Evolutionary conservation across 2,888 invertebrate genomes (phyloP), one percentile per base, ranked within the genome.

Genomic region (Ditula angustiorana): DNA sequence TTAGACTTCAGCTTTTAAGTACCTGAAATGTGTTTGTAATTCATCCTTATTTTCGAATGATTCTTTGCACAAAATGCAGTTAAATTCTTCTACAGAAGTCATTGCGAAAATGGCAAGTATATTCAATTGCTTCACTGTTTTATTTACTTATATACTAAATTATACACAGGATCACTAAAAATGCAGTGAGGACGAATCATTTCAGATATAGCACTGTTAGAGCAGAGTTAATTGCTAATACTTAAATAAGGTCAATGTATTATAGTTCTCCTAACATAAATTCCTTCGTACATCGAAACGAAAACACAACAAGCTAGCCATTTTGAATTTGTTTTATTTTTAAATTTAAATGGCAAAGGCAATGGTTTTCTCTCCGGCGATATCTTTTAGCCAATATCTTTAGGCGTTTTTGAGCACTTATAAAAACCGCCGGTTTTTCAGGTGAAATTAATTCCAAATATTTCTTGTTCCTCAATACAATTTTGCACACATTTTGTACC

Each of bases 1-100:
- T 37, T 24, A 69, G 24, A 19, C 44, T 1, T 55, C 21, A 55
- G n/a, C n/a, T n/a, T n/a, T n/a, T 23, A 7, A 33, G 16, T 86
- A 94, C 95, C 95, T 94, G 81, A 95, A 95, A 85, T 95, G 95
- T 70, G 93, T 91, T 78, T 94, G 94, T 67, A 95, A 83, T 57
- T 91, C 93, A 79, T 94, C 94, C 79, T 94, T 95, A 68, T 90
- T 89, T 59, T 88, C 86, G 71, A 95, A 92, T 68, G 85, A 84
- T 64, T 93, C 90, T 72, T 93, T 91, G 76, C 95, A 95, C 73
- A 95, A 90, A 69, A 95, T 90, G 79, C 95, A 95, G 61, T 86
- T 87, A 64, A 86, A 88, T 71, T 81, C 87, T 76, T 85, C 76
- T 56, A 78, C 76, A 53, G 87, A 82, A 80, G 77, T 84, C 90